Percentiles rank a stretch among this genome's conserved stretches.
phyloP scores from a whole-genome alignment of 2,888 invertebrate species.

The Lochmaea capreae region DNA sequence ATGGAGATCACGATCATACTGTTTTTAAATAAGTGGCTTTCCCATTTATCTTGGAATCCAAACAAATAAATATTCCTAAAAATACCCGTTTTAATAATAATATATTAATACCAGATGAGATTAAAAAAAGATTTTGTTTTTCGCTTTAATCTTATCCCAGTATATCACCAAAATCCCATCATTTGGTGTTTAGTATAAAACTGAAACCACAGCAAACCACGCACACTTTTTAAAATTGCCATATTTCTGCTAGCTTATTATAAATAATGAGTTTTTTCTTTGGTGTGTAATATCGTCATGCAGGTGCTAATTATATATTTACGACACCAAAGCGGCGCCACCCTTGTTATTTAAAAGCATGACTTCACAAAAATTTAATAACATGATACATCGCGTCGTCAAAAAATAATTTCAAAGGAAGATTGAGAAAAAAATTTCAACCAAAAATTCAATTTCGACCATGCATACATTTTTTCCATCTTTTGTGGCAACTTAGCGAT shows the following conservation, averaged over 20 bases:
- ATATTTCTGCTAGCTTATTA: background rate
- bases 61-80: no score
- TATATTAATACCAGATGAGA: no score
- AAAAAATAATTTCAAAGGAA: background rate
- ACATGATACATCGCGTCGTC: background rate
- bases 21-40: no score
- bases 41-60: no score
- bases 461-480: background rate
- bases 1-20: no score
- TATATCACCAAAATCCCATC: no score
- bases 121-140: no score
- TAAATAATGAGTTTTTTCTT: background rate
- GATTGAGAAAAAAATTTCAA: background rate
- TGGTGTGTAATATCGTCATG: background rate
- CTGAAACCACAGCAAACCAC: background rate
- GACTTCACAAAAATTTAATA: background rate
- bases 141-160: no score
- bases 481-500: constrained; percentile 23
- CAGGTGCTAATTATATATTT: background rate
- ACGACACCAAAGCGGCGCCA: background rate
- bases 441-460: background rate
- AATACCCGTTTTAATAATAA: no score
- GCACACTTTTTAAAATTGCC: background rate
- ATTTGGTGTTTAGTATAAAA: no score
- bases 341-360: constrained; percentile 1